phyloP scores from a whole-genome alignment of 1,140 invertebrate species.

The Eueides isabella region DNA sequence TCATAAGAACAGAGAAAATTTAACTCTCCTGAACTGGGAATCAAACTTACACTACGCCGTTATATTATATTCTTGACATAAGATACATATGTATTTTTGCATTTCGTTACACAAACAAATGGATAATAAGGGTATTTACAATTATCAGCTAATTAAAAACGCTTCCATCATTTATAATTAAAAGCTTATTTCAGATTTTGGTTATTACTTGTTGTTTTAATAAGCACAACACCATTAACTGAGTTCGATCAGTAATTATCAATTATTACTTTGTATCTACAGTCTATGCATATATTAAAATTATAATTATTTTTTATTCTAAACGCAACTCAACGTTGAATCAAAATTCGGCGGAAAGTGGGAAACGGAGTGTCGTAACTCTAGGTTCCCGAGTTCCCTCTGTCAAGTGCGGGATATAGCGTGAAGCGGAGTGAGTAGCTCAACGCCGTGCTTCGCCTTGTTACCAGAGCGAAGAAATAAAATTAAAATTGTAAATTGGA shows the following conservation, averaged over 20 bases:
- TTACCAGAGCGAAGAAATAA: no score
- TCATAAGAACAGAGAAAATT: background rate
- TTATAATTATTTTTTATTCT: background rate
- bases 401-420: no score
- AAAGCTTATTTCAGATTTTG: slow-evolving; percentile 30
- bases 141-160: slow-evolving; percentile 33
- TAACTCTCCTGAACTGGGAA: background rate
- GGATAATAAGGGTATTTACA: background rate
- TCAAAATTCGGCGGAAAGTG: background rate
- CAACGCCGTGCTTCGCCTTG: no score
- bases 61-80: no score
- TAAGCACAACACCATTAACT: background rate
- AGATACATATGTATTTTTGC: no score
- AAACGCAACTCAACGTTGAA: no score
- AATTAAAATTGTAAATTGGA: no score
- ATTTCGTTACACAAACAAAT: no score
- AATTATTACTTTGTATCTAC: background rate
- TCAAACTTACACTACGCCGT: background rate
- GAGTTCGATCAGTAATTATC: background rate
- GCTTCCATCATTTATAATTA: slow-evolving; percentile 19
- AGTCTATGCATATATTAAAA: background rate
- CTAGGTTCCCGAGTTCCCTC: no score
- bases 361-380: no score
- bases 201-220: slow-evolving; percentile 16
- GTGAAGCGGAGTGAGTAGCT: no score